Conservation (phyloP, 2,888 invertebrate species). For the Temnothorax ravouxi region DNA sequence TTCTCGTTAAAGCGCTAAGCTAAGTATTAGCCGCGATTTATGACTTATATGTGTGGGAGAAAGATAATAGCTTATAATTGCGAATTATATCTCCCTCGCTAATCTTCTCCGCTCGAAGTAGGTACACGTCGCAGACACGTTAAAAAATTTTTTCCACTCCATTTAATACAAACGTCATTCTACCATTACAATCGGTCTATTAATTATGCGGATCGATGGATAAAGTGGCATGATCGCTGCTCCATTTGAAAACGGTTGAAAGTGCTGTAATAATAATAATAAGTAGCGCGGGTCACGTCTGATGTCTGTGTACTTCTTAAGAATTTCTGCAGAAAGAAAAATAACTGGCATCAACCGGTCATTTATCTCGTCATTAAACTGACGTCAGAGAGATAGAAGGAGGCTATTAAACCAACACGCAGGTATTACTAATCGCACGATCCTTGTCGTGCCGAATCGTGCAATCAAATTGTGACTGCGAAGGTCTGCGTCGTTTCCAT, state of each 20-base stretch:
- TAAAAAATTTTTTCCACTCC: constrained; percentile 17
- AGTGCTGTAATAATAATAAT: neutral
- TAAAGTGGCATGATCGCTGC: neutral
- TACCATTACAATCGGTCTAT: neutral
- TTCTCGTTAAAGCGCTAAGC: constrained; percentile 5
- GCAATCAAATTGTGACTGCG: constrained; percentile 54
- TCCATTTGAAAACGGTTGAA: neutral
- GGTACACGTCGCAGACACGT: neutral
- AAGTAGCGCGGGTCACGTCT: neutral
- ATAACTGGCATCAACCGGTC: neutral
- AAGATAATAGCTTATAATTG: neutral
- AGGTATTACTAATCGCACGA: constrained; percentile 32
- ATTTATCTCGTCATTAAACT: constrained; percentile 53
- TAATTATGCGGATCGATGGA: constrained; percentile 17
- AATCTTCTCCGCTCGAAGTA: neutral
- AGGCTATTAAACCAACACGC: constrained; percentile 50
- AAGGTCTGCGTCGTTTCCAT: constrained; percentile 58
- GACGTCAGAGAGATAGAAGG: constrained; percentile 31
- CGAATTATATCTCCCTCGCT: constrained; percentile 1
- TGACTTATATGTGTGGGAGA: neutral
- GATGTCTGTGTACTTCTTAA: neutral
- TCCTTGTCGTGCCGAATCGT: constrained; percentile 23
- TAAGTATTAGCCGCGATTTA: neutral
- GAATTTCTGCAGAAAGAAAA: constrained; percentile 7
- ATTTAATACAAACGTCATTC: neutral